Evolutionary conservation across 92 coral and sea anemone genomes (phyloP), one percentile per base, ranked within the genome.

Genomic region (Zoanthus sansibaricus): DNA sequence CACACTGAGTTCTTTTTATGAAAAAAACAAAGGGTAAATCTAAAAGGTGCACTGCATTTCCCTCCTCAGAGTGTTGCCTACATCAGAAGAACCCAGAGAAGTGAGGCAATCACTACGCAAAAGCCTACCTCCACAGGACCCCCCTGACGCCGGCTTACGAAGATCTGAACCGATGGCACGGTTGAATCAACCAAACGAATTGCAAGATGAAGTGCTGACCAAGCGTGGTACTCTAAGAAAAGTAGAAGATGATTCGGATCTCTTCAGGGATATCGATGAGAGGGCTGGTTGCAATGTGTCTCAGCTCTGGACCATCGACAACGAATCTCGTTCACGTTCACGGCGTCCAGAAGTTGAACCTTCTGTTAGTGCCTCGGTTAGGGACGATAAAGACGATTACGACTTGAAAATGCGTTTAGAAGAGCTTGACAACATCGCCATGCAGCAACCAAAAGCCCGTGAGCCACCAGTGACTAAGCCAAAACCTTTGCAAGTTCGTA

Each of bases 261-360:
- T 93, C 68, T 90, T 82, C 9, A 61, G 58, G 47, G 82, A 91
- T 64, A 93, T 91, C 67, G 99, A 96, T 76, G 96, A 88, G 64
- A 89, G 95, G 78, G 93, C 90, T 44, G 99, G 99, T 83, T 98
- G 90, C 7, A 92, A 92, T 72, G 96, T 96, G n/a, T 96, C 99
- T 5, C 93, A 96, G 20, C 88, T 96, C 45, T 94, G 93, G 92
- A 94, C 94, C 21, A 96, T 96, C 79, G 99, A 94, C 59, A 94
- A 93, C 56, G 99, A 96, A 83, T 82, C 95, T 25, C 72, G 87
- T 0, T 91, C 88, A 45, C 94, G 93, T 31, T 84, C 92, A 55
- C 93, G 84, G 18, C 51, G 85, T 32, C 84, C 45, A 49, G 90
- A 71, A 64, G 88, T 87, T 77, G 94, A 88, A 78, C 87, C 92